These are phyloP conservation scores for Azorinus chamasolen DNA, from an alignment of 2,888 invertebrate genomes.

Conservation along the genomic window DNA sequence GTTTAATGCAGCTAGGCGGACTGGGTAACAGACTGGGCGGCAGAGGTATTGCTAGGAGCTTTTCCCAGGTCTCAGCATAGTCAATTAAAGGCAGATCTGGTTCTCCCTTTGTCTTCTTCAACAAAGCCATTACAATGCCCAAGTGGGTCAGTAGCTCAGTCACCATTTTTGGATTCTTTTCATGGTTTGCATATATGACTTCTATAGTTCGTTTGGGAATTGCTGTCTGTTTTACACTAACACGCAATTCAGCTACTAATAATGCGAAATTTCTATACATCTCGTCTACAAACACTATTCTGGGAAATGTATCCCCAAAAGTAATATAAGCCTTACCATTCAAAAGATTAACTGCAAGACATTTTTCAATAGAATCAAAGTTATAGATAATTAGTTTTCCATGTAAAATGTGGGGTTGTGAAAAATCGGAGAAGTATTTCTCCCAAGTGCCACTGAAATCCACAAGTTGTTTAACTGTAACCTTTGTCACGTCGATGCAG, in stretches of 20 bases:
- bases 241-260: slow-evolving; percentile 42
- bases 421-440: slow-evolving; percentile 10
- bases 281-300: slow-evolving; percentile 64
- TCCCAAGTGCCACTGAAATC: background rate
- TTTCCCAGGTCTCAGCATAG: slow-evolving; percentile 55
- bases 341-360: slow-evolving; percentile 38
- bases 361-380: slow-evolving; percentile 61
- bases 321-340: slow-evolving; percentile 44
- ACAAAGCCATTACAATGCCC: slow-evolving; percentile 62
- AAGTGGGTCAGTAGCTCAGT: slow-evolving; percentile 53
- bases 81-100: slow-evolving; percentile 50
- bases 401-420: slow-evolving; percentile 53
- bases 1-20: slow-evolving; percentile 56
- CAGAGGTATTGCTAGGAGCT: slow-evolving; percentile 31
- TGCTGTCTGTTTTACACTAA: slow-evolving; percentile 45
- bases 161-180: slow-evolving; percentile 37
- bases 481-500: slow-evolving; percentile 36
- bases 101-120: slow-evolving; percentile 63
- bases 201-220: slow-evolving; percentile 44
- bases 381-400: slow-evolving; percentile 57
- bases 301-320: slow-evolving; percentile 30
- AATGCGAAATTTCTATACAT: slow-evolving; percentile 58
- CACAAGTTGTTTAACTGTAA: slow-evolving; percentile 15
- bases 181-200: slow-evolving; percentile 39
- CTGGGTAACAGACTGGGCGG: slow-evolving; percentile 56